These are phyloP conservation scores for Diorhabda sublineata DNA, from an alignment of 1,140 invertebrate species.

Conservation along the genomic window DNA sequence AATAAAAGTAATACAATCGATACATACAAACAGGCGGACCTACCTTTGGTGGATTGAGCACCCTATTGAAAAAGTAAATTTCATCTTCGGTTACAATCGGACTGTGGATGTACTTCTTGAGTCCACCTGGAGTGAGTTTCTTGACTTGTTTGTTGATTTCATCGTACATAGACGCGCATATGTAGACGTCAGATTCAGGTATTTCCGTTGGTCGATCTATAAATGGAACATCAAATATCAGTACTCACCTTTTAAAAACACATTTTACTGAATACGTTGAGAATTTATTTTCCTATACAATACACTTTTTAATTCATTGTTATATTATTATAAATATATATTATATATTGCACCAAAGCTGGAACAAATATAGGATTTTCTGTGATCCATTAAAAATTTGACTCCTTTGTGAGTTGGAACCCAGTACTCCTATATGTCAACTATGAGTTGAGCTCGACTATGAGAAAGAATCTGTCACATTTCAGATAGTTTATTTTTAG, in stretches of 20 bases:
- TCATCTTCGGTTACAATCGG: constrained; percentile 86
- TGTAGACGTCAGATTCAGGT: constrained; percentile 84
- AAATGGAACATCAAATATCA: constrained; percentile 26
- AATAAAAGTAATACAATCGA: not conserved
- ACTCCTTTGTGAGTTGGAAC: no score
- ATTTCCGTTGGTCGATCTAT: constrained; percentile 91
- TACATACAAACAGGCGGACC: constrained; percentile 22
- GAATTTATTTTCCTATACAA: no score
- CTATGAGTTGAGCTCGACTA: no score
- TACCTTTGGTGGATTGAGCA: constrained; percentile 72
- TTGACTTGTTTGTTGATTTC: constrained; percentile 77
- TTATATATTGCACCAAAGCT: no score
- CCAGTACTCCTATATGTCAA: no score
- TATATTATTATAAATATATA: no score
- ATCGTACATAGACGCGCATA: constrained; percentile 92
- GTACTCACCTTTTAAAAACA: not conserved
- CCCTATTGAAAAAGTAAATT: constrained; percentile 81
- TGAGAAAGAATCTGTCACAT: no score
- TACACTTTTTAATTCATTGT: no score
- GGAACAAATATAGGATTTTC: no score
- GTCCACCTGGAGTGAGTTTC: constrained; percentile 64
- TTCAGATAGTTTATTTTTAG: no score
- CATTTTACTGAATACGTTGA: not conserved
- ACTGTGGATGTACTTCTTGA: constrained; percentile 81
- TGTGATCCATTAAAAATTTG: no score